phyloP scores from a whole-genome alignment of 2,888 invertebrate species.

The Clunio marinus region DNA sequence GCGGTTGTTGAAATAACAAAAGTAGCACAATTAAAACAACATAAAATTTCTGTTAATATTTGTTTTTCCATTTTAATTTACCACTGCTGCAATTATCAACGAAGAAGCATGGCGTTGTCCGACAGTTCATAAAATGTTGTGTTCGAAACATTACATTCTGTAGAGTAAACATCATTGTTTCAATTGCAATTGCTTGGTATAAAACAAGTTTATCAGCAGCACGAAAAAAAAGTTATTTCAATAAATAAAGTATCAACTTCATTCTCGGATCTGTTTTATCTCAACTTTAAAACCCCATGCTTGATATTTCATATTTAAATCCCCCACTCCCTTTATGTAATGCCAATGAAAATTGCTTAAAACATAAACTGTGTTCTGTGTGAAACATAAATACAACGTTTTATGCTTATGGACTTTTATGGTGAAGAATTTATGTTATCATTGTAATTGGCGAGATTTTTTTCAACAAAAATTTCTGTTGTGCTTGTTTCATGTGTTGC shows the following conservation, averaged over 20 bases:
- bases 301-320: neutral
- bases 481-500: neutral
- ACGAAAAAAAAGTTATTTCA: too few species aligned
- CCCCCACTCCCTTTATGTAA: neutral
- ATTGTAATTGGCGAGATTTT: slow-evolving; percentile 10
- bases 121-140: too few species aligned
- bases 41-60: slow-evolving; percentile 9
- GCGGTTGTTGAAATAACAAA: neutral
- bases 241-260: too few species aligned
- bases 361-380: slow-evolving; percentile 16
- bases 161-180: too few species aligned
- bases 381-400: slow-evolving; percentile 18
- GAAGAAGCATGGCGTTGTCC: too few species aligned
- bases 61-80: too few species aligned
- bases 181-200: too few species aligned
- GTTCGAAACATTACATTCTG: too few species aligned
- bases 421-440: slow-evolving; percentile 35
- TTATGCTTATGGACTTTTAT: slow-evolving; percentile 34
- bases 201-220: too few species aligned
- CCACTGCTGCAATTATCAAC: too few species aligned
- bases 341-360: slow-evolving; percentile 5
- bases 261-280: neutral
- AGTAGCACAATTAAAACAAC: neutral
- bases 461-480: neutral
- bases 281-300: neutral